Conservation (phyloP, 2,888 invertebrate genomes). For the Ichneumoninae sp. region DNA sequence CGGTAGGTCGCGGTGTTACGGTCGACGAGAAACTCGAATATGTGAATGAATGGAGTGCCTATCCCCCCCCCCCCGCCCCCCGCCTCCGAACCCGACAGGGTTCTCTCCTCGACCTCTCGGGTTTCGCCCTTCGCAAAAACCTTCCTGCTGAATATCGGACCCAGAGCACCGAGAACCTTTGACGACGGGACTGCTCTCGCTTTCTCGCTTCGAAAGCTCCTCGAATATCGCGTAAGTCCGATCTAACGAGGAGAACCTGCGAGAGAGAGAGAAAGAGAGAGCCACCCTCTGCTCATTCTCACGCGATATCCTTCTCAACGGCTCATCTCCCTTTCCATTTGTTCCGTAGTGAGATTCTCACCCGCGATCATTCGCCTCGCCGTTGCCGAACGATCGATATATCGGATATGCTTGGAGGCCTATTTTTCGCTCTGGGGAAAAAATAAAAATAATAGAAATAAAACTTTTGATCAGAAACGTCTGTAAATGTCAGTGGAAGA, state of each 20-base stretch:
- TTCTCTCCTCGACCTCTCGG: constrained; percentile 74
- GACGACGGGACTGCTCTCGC: constrained; percentile 21
- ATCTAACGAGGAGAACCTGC: constrained; percentile 73
- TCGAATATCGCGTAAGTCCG: constrained; percentile 78
- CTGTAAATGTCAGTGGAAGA: background rate
- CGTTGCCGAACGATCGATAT: constrained; percentile 15
- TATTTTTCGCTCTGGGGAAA: background rate
- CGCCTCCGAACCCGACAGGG: constrained; percentile 46
- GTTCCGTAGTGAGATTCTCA: constrained; percentile 38
- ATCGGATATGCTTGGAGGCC: constrained; percentile 21
- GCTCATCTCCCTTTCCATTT: constrained; percentile 56
- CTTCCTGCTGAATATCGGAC: constrained; percentile 14
- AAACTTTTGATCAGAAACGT: background rate
- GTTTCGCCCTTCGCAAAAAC: constrained; percentile 77
- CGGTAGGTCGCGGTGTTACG: constrained; percentile 79
- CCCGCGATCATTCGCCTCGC: constrained; percentile 45
- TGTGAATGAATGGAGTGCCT: constrained; percentile 74
- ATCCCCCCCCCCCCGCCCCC: background rate
- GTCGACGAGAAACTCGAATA: constrained; percentile 71
- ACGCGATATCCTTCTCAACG: constrained; percentile 64
- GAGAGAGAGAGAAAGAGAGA: background rate
- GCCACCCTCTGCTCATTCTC: constrained; percentile 38
- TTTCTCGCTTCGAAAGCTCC: constrained; percentile 65
- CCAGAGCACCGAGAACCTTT: constrained; percentile 22
- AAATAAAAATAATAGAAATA: background rate